Percentiles rank a stretch among this genome's conserved stretches.
phyloP scores from a whole-genome alignment of 2,888 invertebrate genomes.

The Tachina lurida region DNA sequence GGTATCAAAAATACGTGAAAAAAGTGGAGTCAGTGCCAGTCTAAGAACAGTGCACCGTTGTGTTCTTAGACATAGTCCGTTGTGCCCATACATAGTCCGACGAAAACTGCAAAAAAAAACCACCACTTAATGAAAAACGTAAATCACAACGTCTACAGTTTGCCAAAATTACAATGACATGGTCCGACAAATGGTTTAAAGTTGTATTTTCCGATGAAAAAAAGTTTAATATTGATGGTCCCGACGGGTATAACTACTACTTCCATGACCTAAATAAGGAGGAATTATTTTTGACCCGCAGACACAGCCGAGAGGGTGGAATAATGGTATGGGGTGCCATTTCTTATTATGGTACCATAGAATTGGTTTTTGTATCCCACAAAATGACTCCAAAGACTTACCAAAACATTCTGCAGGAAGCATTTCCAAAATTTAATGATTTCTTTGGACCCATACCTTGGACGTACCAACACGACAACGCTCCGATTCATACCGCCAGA shows the following conservation, averaged over 20 bases:
- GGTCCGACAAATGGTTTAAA: too few species aligned
- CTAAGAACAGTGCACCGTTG: too few species aligned
- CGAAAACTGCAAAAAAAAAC: too few species aligned
- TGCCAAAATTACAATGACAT: too few species aligned
- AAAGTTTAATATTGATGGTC: not conserved
- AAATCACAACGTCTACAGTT: too few species aligned
- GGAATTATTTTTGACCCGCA: conserved; percentile 2
- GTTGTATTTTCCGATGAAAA: too few species aligned
- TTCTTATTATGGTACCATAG: not conserved
- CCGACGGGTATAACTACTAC: not conserved
- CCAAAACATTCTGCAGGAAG: not conserved
- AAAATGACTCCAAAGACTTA: not conserved
- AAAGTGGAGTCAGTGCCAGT: too few species aligned
- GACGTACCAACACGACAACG: not conserved
- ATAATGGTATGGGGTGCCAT: not conserved
- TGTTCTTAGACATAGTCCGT: too few species aligned
- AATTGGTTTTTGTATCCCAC: conserved; percentile 1
- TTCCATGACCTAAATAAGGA: not conserved
- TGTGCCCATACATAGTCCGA: too few species aligned
- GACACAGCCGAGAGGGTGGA: not conserved
- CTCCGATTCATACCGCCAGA: not conserved
- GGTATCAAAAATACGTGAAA: too few species aligned
- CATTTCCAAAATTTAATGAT: conserved; percentile 11
- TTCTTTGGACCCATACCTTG: not conserved
- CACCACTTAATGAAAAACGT: too few species aligned